Evolutionary conservation across 2,797 vertebrate genomes (phyloP), one percentile per base, ranked within the genome.

Genomic region (Paratrypauchen microcephalus): DNA sequence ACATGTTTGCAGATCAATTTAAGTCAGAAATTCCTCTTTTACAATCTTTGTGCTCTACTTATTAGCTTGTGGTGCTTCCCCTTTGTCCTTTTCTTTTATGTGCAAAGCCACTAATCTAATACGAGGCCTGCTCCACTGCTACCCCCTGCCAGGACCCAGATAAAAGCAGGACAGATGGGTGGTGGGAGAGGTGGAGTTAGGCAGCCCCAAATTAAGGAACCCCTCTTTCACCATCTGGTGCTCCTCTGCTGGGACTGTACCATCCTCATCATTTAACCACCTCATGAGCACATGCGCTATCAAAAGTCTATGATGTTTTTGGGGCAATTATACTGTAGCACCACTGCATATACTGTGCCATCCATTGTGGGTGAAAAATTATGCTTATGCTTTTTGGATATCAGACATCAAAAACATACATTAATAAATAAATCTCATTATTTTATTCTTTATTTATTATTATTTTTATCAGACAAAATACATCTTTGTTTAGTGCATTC

Each of bases 101-200:
- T 76, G 54, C 5, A 24, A 81, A 77, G 82, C 80, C 67, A 26
- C 85, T 90, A 89, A 91, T 91, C 88, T 89, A 88, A 91, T 91
- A 91, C 88, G 86, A 84, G 76, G 85, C 85, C 85, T 84, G 80
- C 84, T 75, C 86, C 73, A 70, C 84, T 89, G 83, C 85, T 81
- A 82, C 89, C 86, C 88, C 88, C 88, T 81, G 81, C 81, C 83
- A 86, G 74, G 79, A 71, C 80, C 62, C 72, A 76, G 82, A 89
- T 89, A 87, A 92, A 93, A 87, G 79, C 78, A 80, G 84, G 91
- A 93, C 93, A 94, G 93, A 94, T 93, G 92, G 93, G 91, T 82
- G 76, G 87, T 89, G 87, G 90, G 89, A 87, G 87, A 85, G 85
- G 82, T 78, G 83, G 87, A 80, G 82, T 87, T 78, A 89, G 86